phyloP scores from a whole-genome alignment of 2,113 vertebrate genomes.

The Cyanoramphus novaezelandiae region DNA sequence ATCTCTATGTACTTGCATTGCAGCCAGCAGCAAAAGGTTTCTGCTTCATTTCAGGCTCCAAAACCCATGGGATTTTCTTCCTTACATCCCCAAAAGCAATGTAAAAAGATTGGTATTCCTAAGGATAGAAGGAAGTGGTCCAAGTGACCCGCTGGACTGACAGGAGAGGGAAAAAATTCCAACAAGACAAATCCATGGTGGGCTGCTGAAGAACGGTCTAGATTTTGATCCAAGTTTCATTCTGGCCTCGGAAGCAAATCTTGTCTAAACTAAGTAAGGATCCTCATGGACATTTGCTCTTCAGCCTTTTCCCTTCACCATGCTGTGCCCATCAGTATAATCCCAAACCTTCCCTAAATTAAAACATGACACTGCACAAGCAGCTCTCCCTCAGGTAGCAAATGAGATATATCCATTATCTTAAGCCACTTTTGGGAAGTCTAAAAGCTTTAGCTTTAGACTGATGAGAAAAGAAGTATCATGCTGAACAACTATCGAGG shows the following conservation, averaged over 20 bases:
- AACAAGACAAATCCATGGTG: not conserved
- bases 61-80: not conserved
- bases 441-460: not conserved
- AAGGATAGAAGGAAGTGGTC: not conserved
- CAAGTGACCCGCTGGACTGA: not conserved
- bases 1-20: not conserved
- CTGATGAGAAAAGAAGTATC: not conserved
- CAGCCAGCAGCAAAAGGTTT: conserved; percentile 8
- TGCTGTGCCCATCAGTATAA: not conserved
- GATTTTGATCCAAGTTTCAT: not conserved
- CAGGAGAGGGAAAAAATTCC: not conserved
- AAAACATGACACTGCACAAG: not conserved
- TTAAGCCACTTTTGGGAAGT: not conserved
- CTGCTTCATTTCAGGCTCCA: conserved; percentile 27
- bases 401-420: not conserved
- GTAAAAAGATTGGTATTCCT: not conserved
- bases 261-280: not conserved
- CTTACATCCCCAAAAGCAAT: not conserved
- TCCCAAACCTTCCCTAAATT: not conserved
- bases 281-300: not conserved
- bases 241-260: not conserved
- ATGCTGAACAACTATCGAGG: not conserved
- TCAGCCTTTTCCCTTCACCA: not conserved
- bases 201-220: not conserved
- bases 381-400: not conserved